A percentile compares a stretch with the other conserved stretches of the same genome.
Evolutionary conservation across 1,140 invertebrate genomes (phyloP).

Genomic region (Aethina tumida): DNA sequence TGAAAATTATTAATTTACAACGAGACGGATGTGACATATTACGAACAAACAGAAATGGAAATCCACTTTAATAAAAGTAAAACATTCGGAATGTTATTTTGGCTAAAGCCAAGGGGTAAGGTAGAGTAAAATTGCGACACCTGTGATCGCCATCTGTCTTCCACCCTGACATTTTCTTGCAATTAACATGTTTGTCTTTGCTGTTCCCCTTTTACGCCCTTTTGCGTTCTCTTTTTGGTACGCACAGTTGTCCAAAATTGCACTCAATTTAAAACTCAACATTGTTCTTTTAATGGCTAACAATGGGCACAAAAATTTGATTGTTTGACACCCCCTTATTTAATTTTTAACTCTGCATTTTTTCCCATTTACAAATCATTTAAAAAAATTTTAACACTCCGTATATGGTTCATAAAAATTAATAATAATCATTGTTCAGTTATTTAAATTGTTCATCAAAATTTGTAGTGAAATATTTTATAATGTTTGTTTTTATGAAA

Average conservation of each 20-base stretch:
- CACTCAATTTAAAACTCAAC: background rate
- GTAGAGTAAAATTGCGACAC: slow-evolving; percentile 13
- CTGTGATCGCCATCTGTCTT: slow-evolving; percentile 21
- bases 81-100: no score
- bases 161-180: slow-evolving; percentile 17
- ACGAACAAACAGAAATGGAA: no score
- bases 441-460: background rate
- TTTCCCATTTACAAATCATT: background rate
- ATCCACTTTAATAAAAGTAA: no score
- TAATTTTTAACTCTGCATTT: background rate
- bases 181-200: slow-evolving; percentile 22
- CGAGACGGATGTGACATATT: no score
- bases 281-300: no score
- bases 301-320: slow-evolving; percentile 1
- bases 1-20: no score
- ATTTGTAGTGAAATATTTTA: background rate
- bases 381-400: slow-evolving; percentile 3
- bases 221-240: slow-evolving; percentile 6
- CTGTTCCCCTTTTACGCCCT: slow-evolving; percentile 10
- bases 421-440: background rate
- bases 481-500: background rate
- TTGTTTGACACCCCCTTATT: background rate
- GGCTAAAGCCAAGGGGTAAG: no score
- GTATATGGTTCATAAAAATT: slow-evolving; percentile 1
- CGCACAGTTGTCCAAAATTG: slow-evolving; percentile 3